phyloP scores from a whole-genome alignment of 2,888 invertebrate species.

The Geotrupes spiniger region DNA sequence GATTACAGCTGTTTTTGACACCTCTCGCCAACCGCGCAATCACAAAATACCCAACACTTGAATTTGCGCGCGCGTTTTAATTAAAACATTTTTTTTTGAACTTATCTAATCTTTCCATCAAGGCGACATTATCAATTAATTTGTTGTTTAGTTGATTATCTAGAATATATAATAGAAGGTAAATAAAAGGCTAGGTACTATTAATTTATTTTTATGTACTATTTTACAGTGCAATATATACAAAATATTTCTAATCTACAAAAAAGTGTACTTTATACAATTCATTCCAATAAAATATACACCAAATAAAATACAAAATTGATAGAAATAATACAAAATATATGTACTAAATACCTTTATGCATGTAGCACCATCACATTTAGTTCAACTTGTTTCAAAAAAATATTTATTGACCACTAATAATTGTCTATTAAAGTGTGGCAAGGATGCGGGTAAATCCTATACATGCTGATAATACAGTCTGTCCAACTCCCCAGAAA shows the following conservation, averaged over 20 bases:
- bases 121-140: too few relatives aligned
- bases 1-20: conserved; percentile 20
- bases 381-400: conserved; percentile 30
- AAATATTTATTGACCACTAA: background rate
- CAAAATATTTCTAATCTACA: conserved; percentile 39
- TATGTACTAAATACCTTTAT: conserved; percentile 33
- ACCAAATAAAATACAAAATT: conserved; percentile 26
- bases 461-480: conserved; percentile 81
- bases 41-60: too few relatives aligned
- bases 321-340: conserved; percentile 34
- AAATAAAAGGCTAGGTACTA: too few relatives aligned
- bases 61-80: too few relatives aligned
- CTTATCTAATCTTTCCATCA: too few relatives aligned
- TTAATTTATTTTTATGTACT: conserved; percentile 20
- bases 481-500: conserved; percentile 94
- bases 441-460: conserved; percentile 92
- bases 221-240: conserved; percentile 42
- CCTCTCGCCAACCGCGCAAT: too few relatives aligned
- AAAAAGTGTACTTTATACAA: conserved; percentile 34
- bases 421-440: conserved; percentile 64
- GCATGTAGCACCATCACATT: conserved; percentile 48
- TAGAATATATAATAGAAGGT: too few relatives aligned
- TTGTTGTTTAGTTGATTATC: too few relatives aligned
- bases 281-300: conserved; percentile 30
- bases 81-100: too few relatives aligned